Conservation (phyloP, 2,797 vertebrate genomes). For the Mormyrops attenuatus region DNA sequence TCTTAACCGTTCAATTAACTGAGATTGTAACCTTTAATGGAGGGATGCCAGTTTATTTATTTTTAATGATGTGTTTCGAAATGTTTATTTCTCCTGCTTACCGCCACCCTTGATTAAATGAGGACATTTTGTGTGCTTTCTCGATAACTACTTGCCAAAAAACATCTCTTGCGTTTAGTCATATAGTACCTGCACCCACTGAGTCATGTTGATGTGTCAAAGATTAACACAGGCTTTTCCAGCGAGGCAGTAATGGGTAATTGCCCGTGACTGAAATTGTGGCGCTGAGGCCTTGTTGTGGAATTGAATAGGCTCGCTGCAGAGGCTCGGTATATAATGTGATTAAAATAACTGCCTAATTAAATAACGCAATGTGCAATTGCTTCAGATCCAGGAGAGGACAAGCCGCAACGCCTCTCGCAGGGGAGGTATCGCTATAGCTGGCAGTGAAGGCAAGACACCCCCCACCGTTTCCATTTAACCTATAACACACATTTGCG, state of each 20-base stretch:
- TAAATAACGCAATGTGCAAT: neutral
- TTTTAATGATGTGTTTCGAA: constrained; percentile 1
- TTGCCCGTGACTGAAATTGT: neutral
- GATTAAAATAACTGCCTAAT: constrained; percentile 16
- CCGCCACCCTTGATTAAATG: neutral
- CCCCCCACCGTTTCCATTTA: neutral
- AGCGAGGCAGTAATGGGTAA: constrained; percentile 1
- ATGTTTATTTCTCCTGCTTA: neutral
- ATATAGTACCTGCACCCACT: neutral
- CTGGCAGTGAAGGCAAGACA: neutral
- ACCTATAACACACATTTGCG: neutral
- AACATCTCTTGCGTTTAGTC: neutral
- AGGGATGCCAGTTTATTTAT: neutral
- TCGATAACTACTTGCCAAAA: neutral
- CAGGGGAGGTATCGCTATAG: neutral
- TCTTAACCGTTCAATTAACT: neutral
- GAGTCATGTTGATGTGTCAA: neutral
- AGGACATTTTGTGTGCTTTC: neutral
- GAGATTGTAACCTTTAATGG: neutral
- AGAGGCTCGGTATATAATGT: neutral
- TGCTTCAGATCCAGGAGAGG: neutral
- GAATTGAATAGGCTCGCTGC: neutral
- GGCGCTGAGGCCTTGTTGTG: neutral
- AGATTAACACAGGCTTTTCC: neutral
- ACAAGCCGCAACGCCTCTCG: neutral